Base-by-base conservation (phyloP, 2,888 invertebrate species). In the Serripes groenlandicus region DNA sequence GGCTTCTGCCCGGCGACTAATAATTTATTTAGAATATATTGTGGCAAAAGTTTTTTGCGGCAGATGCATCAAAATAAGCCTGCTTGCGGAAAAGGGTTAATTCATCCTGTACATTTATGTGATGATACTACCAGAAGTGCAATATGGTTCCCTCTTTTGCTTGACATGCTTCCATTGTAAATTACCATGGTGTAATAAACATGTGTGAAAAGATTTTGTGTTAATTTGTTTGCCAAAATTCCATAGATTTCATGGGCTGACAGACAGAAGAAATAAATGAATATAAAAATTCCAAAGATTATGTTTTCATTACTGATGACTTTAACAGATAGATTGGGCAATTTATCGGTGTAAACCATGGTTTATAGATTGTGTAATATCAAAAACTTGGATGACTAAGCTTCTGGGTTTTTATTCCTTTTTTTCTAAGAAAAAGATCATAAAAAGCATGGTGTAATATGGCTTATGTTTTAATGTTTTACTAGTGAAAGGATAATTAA, bases 151-250 rank as follows among this genome's bases (percentile, higher is more conserved):
- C n/a, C n/a, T n/a, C n/a, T n/a, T n/a, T n/a, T n/a, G n/a, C n/a
- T 11, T 2, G 11, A 49, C 7, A 42, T 15, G 9, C 49, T 34
- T 34, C 62, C 26, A 42, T 84, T 73, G 75, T 73, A 78, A 84
- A 84, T 81, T 81, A 78, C 81, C 84, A 73, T 60, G 69, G 42
- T 68, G 78, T 84, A 81, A 84, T 81, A 75, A 81, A 81, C 84
- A 84, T 71, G 84, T 81, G 84, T 66, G 78, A 78, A 75, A 75
- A 75, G 81, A 78, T 84, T 78, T 72, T 75, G 75, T 78, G 75
- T 84, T 81, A 78, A 81, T 81, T 84, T 81, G 76, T 78, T 78
- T 84, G 81, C 84, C 81, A 81, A 84, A 77, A 84, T 81, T 81
- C 84, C 75, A 49, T 35, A 78, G 78, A 84, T 84, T 81, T 84